Conservation (phyloP, 2,113 vertebrate species). For the Mus musculus region DNA sequence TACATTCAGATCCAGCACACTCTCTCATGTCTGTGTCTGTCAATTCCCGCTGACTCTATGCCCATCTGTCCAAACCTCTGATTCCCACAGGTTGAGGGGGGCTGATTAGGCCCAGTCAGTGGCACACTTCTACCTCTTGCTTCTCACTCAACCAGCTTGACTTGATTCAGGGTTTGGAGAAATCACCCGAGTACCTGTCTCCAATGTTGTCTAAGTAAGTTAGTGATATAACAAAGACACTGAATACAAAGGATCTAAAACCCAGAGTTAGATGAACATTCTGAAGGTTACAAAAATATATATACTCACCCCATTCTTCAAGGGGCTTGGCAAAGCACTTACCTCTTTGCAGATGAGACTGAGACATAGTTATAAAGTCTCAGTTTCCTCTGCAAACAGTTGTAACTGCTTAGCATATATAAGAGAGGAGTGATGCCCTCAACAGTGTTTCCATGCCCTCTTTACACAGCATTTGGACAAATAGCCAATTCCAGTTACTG, state of each 20-base stretch:
- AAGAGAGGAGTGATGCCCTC: neutral
- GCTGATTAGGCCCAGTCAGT: too few relatives aligned
- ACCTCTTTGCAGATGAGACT: slow-evolving; percentile 77
- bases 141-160: neutral
- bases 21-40: too few relatives aligned
- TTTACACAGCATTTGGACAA: neutral
- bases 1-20: too few relatives aligned
- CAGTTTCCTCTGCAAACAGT: slow-evolving; percentile 81
- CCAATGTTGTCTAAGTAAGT: neutral
- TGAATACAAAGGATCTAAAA: neutral
- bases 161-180: slow-evolving; percentile 8
- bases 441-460: neutral
- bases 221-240: neutral
- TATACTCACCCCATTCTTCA: slow-evolving; percentile 49
- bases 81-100: too few relatives aligned
- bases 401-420: slow-evolving; percentile 68
- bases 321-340: slow-evolving; percentile 66
- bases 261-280: slow-evolving; percentile 27
- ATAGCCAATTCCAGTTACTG: neutral
- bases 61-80: too few relatives aligned
- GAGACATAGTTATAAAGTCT: slow-evolving; percentile 70
- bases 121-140: neutral
- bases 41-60: too few relatives aligned
- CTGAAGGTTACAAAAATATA: neutral
- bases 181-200: neutral